Percentiles rank a stretch among this genome's conserved stretches.
Conservation (phyloP, 2,113 vertebrate species). For the Bubo scandiacus region DNA sequence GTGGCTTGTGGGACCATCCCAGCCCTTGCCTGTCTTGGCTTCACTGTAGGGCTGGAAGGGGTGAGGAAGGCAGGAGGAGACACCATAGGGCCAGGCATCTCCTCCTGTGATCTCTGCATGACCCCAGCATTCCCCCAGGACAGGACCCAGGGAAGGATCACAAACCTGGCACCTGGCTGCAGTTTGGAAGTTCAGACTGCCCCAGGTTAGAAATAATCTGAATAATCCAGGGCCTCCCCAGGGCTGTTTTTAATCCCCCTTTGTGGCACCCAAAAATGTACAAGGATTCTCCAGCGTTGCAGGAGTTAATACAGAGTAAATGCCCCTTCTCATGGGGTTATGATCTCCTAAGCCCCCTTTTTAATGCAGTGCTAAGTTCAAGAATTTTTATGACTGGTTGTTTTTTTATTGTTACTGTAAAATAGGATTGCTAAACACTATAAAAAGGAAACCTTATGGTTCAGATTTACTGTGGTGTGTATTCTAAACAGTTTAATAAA, state of each 20-base stretch:
- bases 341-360: neutral
- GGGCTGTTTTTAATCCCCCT: neutral
- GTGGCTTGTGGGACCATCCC: neutral
- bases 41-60: neutral
- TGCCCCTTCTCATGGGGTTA: neutral
- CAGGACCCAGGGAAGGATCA: neutral
- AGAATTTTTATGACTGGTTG: conserved; percentile 43
- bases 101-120: neutral
- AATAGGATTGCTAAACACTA: conserved; percentile 41
- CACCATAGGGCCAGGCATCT: neutral
- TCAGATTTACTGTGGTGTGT: conserved; percentile 47
- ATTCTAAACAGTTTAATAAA: conserved; percentile 68
- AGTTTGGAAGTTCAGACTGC: neutral
- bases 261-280: neutral
- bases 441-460: conserved; percentile 62
- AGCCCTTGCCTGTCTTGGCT: neutral
- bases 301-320: neutral
- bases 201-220: accelerated
- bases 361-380: conserved; percentile 7
- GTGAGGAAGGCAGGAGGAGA: neutral
- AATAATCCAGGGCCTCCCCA: neutral
- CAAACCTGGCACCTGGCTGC: neutral
- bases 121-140: neutral
- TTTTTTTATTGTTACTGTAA: conserved; percentile 68
- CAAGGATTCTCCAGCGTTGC: neutral